A percentile compares a stretch with the other conserved stretches of the same genome.
phyloP scores from a whole-genome alignment of 2,888 invertebrate genomes.

The Dascillus cervinus region DNA sequence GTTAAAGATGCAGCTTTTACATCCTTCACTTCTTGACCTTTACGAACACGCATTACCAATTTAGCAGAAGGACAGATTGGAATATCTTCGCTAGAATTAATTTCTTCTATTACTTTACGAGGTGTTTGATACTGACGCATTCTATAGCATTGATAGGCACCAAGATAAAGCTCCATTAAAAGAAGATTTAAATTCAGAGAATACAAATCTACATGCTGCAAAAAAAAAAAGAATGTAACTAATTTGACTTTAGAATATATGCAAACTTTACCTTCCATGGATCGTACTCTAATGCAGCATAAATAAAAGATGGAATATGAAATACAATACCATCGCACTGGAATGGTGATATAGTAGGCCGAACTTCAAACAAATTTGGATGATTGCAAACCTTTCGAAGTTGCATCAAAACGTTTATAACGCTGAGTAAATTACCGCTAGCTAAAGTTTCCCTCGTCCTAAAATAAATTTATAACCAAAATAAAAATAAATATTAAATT shows the following conservation, averaged over 20 bases:
- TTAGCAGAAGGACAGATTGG: slow-evolving; percentile 55
- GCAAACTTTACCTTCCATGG: slow-evolving; percentile 55
- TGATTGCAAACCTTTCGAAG: slow-evolving; percentile 96
- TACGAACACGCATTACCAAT: slow-evolving; percentile 29
- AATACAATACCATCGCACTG: slow-evolving; percentile 71
- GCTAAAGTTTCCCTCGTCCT: slow-evolving; percentile 91
- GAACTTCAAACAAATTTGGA: slow-evolving; percentile 94
- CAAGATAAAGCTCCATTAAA: slow-evolving; percentile 59
- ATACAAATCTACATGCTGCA: slow-evolving; percentile 57
- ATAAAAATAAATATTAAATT: slow-evolving; percentile 9
- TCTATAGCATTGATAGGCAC: slow-evolving; percentile 81
- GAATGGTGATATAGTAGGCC: slow-evolving; percentile 92
- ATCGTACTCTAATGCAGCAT: slow-evolving; percentile 62
- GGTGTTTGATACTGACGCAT: slow-evolving; percentile 67
- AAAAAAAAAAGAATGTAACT: slow-evolving; percentile 14
- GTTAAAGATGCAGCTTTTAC: slow-evolving; percentile 4
- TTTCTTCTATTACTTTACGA: slow-evolving; percentile 55
- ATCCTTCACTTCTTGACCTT: slow-evolving; percentile 19
- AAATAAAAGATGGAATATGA: slow-evolving; percentile 64
- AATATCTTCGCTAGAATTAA: slow-evolving; percentile 44
- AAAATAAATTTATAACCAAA: slow-evolving; percentile 21
- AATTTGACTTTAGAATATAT: slow-evolving; percentile 3
- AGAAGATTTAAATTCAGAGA: slow-evolving; percentile 57
- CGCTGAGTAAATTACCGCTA: slow-evolving; percentile 87
- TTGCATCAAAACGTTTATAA: slow-evolving; percentile 96